phyloP scores from a whole-genome alignment of 2,888 invertebrate genomes.

The Cryptus armator region DNA sequence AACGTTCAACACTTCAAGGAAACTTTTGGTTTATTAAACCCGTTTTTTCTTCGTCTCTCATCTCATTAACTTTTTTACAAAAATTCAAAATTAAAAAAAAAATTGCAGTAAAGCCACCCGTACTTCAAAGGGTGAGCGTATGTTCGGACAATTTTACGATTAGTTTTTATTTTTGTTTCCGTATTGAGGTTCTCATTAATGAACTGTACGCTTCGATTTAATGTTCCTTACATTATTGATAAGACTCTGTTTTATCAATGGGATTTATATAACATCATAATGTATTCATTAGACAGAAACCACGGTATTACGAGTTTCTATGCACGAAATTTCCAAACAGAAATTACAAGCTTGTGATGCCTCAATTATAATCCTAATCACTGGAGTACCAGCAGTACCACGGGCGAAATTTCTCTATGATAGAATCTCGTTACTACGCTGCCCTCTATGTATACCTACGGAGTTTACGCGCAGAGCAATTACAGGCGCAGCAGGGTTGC shows the following conservation, averaged over 20 bases:
- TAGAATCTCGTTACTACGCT: constrained; percentile 9
- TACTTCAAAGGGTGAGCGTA: too few species aligned
- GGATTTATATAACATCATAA: too few species aligned
- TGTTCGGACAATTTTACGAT: too few species aligned
- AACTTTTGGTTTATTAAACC: constrained; percentile 12
- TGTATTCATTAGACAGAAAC: too few species aligned
- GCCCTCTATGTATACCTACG: background rate
- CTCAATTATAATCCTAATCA: constrained; percentile 13
- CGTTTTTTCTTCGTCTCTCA: background rate
- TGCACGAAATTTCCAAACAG: background rate
- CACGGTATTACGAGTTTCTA: background rate
- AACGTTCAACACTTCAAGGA: background rate
- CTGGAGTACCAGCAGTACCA: background rate
- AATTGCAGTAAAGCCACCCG: too few species aligned
- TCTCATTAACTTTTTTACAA: background rate
- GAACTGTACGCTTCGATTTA: too few species aligned
- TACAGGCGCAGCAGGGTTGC: background rate
- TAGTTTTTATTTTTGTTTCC: too few species aligned
- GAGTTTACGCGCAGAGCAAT: constrained; percentile 12
- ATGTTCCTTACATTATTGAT: too few species aligned
- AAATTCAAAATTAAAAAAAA: background rate
- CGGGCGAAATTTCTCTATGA: constrained; percentile 14
- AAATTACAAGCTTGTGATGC: constrained; percentile 3
- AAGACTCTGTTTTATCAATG: too few species aligned
- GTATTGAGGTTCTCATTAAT: too few species aligned